Evolutionary conservation across 2,888 invertebrate species (phyloP), one percentile per base, ranked within the genome.

Genomic region (Apotomis turbidana): DNA sequence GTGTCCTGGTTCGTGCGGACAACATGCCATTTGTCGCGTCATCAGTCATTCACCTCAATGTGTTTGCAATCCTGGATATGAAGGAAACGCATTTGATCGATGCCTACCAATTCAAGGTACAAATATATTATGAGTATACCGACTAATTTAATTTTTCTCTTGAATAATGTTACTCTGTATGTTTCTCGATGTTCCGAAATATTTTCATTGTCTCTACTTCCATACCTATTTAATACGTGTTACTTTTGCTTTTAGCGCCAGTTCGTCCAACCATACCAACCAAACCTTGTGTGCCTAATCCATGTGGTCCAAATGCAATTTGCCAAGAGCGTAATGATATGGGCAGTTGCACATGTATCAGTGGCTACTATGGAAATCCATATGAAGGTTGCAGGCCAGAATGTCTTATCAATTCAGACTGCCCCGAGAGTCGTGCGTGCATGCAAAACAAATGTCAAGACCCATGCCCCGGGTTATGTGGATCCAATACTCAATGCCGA

Each of bases 31-130:
- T 68, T 98, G 98, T 83, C 94, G 96, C 74, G 96, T 97, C 1
- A 94, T 97, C 68, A 97, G 97, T 85, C 98, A 98, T 86, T 96
- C 96, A 78, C 97, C 98, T 0, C 95, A 97, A 73, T 98, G 98
- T 83, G 95, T 95, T 69, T 98, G 98, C 82, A 95, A 96, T 76
- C 83, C 89, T 44, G 95, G 95, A 70, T 95, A 95, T 82, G 94
- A 95, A 73, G 97, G 97, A 63, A 96, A 97, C 94, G 96, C 97
- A 51, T 97, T 97, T 81, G 94, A 95, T 54, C 94, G 95, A 79
- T 97, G 97, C 83, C 79, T 85, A 55, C 87, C 87, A 46, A 79
- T 86, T 52, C 80, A 81, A 87, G 85, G 86, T 94, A 94, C 78
- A 74, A 70, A 49, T 10, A 27, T 27, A 27, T 27, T 27, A 27